A percentile compares a stretch with the other conserved stretches of the same genome.
These are phyloP conservation scores for Beaufortia kweichowensis DNA, from an alignment of 2,113 vertebrate species.

Conservation along the genomic window DNA sequence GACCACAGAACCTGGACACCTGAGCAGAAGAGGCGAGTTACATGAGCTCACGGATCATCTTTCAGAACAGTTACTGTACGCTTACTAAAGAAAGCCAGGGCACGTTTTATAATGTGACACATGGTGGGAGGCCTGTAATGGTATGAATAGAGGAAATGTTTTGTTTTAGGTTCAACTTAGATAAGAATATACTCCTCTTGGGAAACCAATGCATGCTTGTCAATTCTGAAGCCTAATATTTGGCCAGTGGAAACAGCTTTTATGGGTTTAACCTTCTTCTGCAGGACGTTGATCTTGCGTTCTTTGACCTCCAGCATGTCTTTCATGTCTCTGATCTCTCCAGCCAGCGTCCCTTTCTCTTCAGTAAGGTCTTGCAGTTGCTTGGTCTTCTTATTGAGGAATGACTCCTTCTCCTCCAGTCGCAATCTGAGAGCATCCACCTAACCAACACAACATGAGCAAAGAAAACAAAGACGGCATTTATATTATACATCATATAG, in stretches of 20 bases:
- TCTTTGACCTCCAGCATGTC: constrained; percentile 99
- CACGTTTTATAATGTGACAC: not conserved
- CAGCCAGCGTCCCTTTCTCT: constrained; percentile 95
- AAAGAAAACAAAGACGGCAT: no score
- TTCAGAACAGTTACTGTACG: not conserved
- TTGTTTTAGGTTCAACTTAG: no score
- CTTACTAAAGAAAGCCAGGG: not conserved
- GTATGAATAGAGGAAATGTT: not conserved
- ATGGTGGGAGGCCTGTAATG: constrained; percentile 6
- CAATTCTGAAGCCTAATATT: not conserved
- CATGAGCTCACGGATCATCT: not conserved
- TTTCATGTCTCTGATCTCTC: constrained; percentile 98
- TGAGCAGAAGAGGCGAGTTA: not conserved
- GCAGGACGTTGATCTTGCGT: constrained; percentile 96
- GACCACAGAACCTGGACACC: not conserved
- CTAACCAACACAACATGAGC: constrained; percentile 65
- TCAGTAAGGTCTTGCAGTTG: constrained; percentile 98
- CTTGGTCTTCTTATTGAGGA: constrained; percentile 98
- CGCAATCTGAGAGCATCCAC: constrained; percentile 95
- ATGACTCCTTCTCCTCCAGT: constrained; percentile 96
- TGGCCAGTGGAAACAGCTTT: not conserved
- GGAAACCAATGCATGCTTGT: no score
- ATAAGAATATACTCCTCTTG: no score
- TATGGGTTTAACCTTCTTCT: constrained; percentile 80
- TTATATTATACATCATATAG: no score